Percentiles rank a stretch among this genome's conserved stretches.
Conservation (phyloP, 2,888 invertebrate genomes). For the Agelastica alni region DNA sequence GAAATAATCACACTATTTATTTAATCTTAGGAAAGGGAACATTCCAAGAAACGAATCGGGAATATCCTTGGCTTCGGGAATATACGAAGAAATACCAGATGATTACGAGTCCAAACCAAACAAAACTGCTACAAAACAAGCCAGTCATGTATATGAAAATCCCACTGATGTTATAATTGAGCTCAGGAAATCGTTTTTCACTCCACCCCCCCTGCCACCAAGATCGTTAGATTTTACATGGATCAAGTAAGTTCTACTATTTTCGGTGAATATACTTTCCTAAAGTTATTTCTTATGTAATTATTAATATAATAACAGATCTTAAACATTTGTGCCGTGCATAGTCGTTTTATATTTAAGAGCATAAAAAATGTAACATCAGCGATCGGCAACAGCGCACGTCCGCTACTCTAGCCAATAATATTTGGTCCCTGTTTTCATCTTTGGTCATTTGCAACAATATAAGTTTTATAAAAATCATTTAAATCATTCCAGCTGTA, state of each 20-base stretch:
- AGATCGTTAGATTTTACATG: constrained; percentile 36
- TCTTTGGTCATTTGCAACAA: too few relatives aligned
- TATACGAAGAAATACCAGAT: constrained; percentile 72
- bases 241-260: constrained; percentile 12
- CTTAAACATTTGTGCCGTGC: too few relatives aligned
- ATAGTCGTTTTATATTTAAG: too few relatives aligned
- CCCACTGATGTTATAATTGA: constrained; percentile 53
- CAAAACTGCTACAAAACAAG: constrained; percentile 10
- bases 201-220: constrained; percentile 59
- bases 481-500: too few relatives aligned
- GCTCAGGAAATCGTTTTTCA: constrained; percentile 37
- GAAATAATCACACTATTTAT: too few relatives aligned
- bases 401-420: too few relatives aligned
- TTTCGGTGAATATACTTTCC: neutral
- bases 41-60: constrained; percentile 61
- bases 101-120: constrained; percentile 30
- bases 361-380: too few relatives aligned
- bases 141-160: constrained; percentile 55
- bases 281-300: neutral
- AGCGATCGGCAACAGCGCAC: too few relatives aligned
- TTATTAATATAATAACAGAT: too few relatives aligned
- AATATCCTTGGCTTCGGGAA: constrained; percentile 64
- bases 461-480: too few relatives aligned
- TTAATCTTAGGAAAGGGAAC: constrained; percentile 29
- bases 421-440: too few relatives aligned